These are phyloP conservation scores for Tetramorium bicarinatum DNA, from an alignment of 2,888 invertebrate genomes.

Conservation along the genomic window DNA sequence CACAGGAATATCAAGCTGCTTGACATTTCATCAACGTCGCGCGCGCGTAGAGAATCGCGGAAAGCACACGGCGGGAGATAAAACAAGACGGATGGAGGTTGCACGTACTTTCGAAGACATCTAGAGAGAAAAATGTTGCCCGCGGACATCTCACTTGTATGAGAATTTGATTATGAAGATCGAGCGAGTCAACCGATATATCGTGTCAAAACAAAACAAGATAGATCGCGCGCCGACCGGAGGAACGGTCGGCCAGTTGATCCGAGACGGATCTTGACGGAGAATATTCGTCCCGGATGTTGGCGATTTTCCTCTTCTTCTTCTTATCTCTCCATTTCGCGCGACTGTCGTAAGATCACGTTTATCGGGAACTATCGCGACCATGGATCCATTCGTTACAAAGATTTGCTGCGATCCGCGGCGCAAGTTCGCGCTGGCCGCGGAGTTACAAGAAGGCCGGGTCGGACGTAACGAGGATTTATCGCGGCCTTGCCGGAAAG, in stretches of 20 bases:
- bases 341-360: slow-evolving; percentile 43
- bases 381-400: slow-evolving; percentile 60
- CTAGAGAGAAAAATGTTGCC: slow-evolving; percentile 45
- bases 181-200: slow-evolving; percentile 47
- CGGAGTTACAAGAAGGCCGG: slow-evolving; percentile 52
- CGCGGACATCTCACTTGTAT: slow-evolving; percentile 32
- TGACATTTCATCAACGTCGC: slow-evolving; percentile 51
- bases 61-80: slow-evolving; percentile 31
- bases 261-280: background rate
- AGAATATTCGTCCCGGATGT: background rate
- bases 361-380: slow-evolving; percentile 40
- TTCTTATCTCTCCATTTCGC: slow-evolving; percentile 45
- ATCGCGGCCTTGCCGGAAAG: slow-evolving; percentile 57
- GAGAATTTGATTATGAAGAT: slow-evolving; percentile 58
- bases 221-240: slow-evolving; percentile 28
- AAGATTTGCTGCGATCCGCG: slow-evolving; percentile 56
- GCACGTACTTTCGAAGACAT: slow-evolving; percentile 49
- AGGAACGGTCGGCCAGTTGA: background rate
- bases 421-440: slow-evolving; percentile 51
- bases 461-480: slow-evolving; percentile 66
- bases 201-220: slow-evolving; percentile 51
- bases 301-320: slow-evolving; percentile 13
- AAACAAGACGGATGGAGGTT: slow-evolving; percentile 55
- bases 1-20: slow-evolving; percentile 45
- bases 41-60: slow-evolving; percentile 33